Base-by-base conservation (phyloP, 2,113 vertebrate species). In the Tamias sibiricus region DNA sequence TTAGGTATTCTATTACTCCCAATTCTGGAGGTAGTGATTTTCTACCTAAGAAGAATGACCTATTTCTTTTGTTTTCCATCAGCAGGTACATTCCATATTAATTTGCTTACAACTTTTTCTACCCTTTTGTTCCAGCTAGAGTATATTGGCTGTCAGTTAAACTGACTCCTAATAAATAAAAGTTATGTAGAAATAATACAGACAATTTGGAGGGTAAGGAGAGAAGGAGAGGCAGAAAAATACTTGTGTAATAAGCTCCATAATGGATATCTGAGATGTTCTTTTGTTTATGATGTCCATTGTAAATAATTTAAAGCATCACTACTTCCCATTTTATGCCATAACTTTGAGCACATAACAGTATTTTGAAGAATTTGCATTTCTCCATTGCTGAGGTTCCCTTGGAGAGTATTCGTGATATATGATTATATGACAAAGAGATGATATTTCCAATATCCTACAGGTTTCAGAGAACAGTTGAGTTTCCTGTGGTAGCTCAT, bases 71-170 rank as follows among this genome's bases (percentile, higher is more conserved):
- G 24, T 24, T 82, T 74, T 95, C 42, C 20, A 68, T 76, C 37
- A 82, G 72, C 35, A 44, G 16, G 16, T 66, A 19, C 4, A 49
- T 69, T 64, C 64, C 35, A 90, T 87, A 35, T n/a, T 69, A 91
- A 69, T 83, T 88, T 79, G 12, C 30, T 26, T 77, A 12, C 19
- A 24, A 86, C 4, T 42, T 80, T 90, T 94, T 91, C 80, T 88
- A 42, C 69, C 8, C 14, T 54, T 89, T 88, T 96, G 37, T 19
- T 87, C 95, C 24, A 95, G 47, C 22, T 42, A 76, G 37, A 92
- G 11, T 92, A n/a, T 83, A 71, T 37, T 75, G 28, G 10, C 52
- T 72, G 5, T 85, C 5, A 54, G 19, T 84, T 76, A 93, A 79
- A 66, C 12, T 62, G 42, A 88, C 19, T 11, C 28, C 28, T 77